Base-by-base conservation (phyloP, 2,888 invertebrate species). In the Microctonus hyperodae region DNA sequence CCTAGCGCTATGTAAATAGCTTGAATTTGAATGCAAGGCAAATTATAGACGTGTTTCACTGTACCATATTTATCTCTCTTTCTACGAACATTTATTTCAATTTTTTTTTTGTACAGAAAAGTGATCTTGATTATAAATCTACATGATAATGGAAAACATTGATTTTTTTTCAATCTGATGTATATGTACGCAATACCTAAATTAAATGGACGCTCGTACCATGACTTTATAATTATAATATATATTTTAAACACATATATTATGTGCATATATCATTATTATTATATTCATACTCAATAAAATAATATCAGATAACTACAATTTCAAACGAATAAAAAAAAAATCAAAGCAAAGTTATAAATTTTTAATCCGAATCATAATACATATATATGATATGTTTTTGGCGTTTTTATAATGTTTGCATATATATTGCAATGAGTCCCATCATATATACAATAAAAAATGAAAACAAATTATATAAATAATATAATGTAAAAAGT, bases 101-200 rank as follows among this genome's bases (percentile, higher is more conserved):
- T 56, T 16, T 65, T 62, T 23, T 60, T n/a, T 71, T 70, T 71
- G 70, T 71, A 72, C 71, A 72, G 60, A 70, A 69, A 68, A 67
- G 60, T 64, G 69, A 40, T 25, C 40, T n/a, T 9, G 13, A 22
- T 37, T 13, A 51, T 66, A 65, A 68, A 73, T 65, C 79, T 81
- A 80, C 76, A 69, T n/a, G n/a, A 40, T 23, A 79, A 80, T 81
- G 80, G 80, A 81, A 81, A 81, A 81, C 79, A 79, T 79, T 78
- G 78, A 81, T 81, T 80, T 72, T 60, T 44, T 35, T 40, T 33
- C 22, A 23, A 13, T 51, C 25, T 9, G 13, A 20, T 13, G 6
- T 25, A 28, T 28, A 28, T 48, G 44, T 20, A 31, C 37, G 31
- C 22, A 9, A 31, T 25, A 11, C 48, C 35, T 28, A 37, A 5